phyloP scores from a whole-genome alignment of 2,888 invertebrate genomes.

The Yponomeuta malinellus region DNA sequence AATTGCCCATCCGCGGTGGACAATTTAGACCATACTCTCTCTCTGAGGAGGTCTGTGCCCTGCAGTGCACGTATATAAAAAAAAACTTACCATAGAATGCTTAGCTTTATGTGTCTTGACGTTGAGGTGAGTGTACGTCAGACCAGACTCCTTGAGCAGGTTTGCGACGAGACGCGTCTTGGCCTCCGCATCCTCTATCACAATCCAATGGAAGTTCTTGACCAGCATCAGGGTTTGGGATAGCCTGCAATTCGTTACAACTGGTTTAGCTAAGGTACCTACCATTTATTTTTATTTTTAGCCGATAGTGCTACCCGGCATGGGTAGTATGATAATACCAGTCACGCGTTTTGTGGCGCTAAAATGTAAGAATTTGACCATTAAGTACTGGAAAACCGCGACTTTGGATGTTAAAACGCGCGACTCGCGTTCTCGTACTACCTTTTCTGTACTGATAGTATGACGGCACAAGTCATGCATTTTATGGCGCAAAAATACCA shows the following conservation, averaged over 20 bases:
- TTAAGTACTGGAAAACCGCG: too few species aligned
- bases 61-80: neutral
- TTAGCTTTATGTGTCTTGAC: constrained; percentile 68
- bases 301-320: neutral
- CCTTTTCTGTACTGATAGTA: too few species aligned
- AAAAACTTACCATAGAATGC: constrained; percentile 55
- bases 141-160: constrained; percentile 79
- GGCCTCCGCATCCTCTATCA: constrained; percentile 88
- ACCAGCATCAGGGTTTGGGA: constrained; percentile 91
- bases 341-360: too few species aligned
- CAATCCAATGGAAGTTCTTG: constrained; percentile 93
- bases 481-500: too few species aligned
- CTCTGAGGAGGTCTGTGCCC: too few species aligned
- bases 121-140: constrained; percentile 80
- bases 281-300: too few species aligned
- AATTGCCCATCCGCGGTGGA: neutral
- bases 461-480: too few species aligned
- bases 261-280: neutral
- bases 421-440: too few species aligned
- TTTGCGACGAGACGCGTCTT: constrained; percentile 83
- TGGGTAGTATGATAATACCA: too few species aligned
- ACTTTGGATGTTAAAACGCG: too few species aligned
- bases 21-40: too few species aligned
- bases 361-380: too few species aligned
- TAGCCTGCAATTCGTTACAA: constrained; percentile 69